Evolutionary conservation across 2,888 invertebrate genomes (phyloP).

Genomic region (Drosophila nigritarsus): DNA sequence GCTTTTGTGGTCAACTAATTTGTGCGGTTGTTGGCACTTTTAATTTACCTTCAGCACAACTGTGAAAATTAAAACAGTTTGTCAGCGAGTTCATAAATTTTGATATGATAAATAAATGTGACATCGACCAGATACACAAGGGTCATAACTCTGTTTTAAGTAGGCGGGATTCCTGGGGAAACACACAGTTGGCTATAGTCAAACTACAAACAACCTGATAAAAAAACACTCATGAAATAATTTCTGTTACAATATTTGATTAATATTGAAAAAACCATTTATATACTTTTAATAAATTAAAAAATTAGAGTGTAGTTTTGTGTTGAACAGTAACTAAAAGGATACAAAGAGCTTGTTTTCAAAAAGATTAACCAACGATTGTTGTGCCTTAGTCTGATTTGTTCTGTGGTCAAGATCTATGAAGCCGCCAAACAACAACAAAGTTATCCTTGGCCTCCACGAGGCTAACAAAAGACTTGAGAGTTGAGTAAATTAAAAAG

Average conservation of each 20-base stretch:
- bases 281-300: background rate
- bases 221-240: background rate
- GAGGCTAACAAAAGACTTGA: constrained; percentile 40
- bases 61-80: constrained; percentile 12
- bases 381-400: constrained; percentile 21
- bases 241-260: background rate
- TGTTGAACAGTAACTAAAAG: background rate
- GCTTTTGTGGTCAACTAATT: constrained; percentile 66
- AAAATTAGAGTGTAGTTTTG: accelerated
- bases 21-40: constrained; percentile 63
- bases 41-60: constrained; percentile 26
- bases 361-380: constrained; percentile 1
- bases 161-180: background rate
- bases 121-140: background rate
- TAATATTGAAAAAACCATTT: background rate
- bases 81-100: constrained; percentile 19
- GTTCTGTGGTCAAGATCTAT: constrained; percentile 40
- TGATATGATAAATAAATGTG: background rate
- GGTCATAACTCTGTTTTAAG: background rate
- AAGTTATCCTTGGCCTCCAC: constrained; percentile 43
- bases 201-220: background rate
- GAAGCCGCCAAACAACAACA: constrained; percentile 25
- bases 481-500: constrained; percentile 53
- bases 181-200: background rate
- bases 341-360: background rate